A percentile compares a stretch with the other conserved stretches of the same genome.
Conservation (phyloP, 2,797 vertebrate genomes). For the Pachyuromys duprasi region DNA sequence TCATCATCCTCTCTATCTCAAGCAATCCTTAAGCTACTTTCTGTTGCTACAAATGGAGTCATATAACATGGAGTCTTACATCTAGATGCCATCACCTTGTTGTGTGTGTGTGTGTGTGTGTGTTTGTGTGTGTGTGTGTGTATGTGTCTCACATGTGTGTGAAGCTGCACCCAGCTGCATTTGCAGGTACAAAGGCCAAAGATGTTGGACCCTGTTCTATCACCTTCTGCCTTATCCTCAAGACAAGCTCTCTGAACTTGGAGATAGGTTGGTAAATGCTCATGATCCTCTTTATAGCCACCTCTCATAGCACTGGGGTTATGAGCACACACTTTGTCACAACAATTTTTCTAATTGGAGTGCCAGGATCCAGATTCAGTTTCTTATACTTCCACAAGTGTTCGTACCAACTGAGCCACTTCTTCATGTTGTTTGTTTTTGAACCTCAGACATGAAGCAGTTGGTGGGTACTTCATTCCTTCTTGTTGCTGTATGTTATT, state of each 20-base stretch:
- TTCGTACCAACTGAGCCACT: background rate
- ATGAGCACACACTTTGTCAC: background rate
- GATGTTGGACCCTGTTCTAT: background rate
- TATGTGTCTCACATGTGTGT: background rate
- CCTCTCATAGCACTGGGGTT: background rate
- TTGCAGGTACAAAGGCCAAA: background rate
- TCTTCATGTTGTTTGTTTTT: background rate
- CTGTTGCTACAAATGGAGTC: conserved; percentile 21
- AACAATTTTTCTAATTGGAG: background rate
- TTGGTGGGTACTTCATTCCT: background rate
- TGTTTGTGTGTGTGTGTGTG: too few species aligned
- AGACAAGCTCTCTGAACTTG: background rate
- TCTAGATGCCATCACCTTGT: background rate
- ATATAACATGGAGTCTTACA: background rate
- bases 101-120: background rate
- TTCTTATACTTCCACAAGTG: background rate
- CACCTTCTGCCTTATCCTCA: background rate
- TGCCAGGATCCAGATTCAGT: background rate
- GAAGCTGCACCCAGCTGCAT: background rate
- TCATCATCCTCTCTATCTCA: background rate
- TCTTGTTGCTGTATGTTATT: background rate
- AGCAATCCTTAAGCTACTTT: background rate
- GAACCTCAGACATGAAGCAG: conserved; percentile 2
- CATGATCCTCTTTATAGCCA: background rate
- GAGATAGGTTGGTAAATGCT: background rate